Conservation (phyloP, 1,140 invertebrate species). For the Tetramorium alpestre region DNA sequence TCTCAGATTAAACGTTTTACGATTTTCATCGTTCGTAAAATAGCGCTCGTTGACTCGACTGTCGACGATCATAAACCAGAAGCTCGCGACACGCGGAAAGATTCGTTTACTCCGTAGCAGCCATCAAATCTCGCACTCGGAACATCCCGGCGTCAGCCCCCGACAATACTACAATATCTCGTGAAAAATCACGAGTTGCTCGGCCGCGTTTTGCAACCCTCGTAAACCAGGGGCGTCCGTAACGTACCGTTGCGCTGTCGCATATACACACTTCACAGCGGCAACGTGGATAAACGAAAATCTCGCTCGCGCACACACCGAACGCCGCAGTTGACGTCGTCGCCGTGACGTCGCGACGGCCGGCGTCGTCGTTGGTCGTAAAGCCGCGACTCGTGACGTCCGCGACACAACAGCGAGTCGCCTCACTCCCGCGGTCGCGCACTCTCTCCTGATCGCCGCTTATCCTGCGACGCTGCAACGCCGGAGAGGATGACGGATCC, state of each 20-base stretch:
- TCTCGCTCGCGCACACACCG: slow-evolving; percentile 9
- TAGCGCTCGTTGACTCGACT: not conserved
- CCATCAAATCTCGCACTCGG: not conserved
- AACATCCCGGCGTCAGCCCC: not conserved
- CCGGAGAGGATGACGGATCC: not conserved
- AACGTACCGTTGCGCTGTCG: slow-evolving; percentile 43
- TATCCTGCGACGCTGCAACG: not conserved
- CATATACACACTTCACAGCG: slow-evolving; percentile 12
- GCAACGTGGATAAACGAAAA: not conserved
- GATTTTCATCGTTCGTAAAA: not conserved
- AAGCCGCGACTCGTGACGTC: not conserved
- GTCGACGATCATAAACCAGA: not conserved
- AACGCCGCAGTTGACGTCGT: not conserved
- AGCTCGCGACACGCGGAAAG: not conserved
- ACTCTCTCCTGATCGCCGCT: not conserved
- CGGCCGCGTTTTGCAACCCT: not conserved
- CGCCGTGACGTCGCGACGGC: not conserved
- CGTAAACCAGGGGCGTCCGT: not conserved
- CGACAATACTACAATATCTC: not conserved
- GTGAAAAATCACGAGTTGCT: slow-evolving; percentile 2
- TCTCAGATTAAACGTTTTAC: not conserved
- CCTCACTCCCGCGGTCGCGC: not conserved
- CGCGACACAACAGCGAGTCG: not conserved
- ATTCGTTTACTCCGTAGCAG: not conserved
- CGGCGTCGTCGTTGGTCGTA: slow-evolving; percentile 26